Percentiles rank a stretch among this genome's conserved stretches.
Evolutionary conservation across 2,888 invertebrate species (phyloP).

Genomic region (Dorcus parallelipipedus): DNA sequence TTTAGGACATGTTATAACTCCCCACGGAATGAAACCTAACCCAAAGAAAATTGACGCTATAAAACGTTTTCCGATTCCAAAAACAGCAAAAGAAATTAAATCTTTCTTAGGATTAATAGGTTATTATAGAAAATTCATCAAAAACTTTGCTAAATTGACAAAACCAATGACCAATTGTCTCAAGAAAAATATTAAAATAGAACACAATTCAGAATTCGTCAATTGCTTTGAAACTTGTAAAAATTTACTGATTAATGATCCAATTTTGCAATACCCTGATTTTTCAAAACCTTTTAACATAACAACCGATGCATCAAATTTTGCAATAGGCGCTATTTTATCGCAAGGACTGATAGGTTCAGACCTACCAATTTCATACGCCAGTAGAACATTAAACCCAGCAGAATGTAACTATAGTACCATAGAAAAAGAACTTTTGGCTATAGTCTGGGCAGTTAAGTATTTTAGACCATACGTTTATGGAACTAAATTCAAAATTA

Average conservation of each 20-base stretch:
- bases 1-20: slow-evolving; percentile 13
- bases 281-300: slow-evolving; percentile 10
- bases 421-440: slow-evolving; percentile 6
- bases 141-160: slow-evolving; percentile 13
- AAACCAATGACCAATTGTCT: slow-evolving; percentile 11
- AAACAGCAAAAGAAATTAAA: slow-evolving; percentile 13
- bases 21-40: slow-evolving; percentile 13
- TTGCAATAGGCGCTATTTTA: slow-evolving; percentile 8
- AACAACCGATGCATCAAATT: slow-evolving; percentile 16
- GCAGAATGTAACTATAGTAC: slow-evolving; percentile 1
- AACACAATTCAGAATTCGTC: neutral
- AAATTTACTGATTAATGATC: slow-evolving; percentile 10
- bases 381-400: neutral
- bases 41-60: slow-evolving; percentile 6
- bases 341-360: slow-evolving; percentile 6
- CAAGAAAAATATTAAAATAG: slow-evolving; percentile 8
- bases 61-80: slow-evolving; percentile 5
- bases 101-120: slow-evolving; percentile 11
- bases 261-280: slow-evolving; percentile 13
- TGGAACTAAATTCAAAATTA: slow-evolving; percentile 1
- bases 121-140: slow-evolving; percentile 15
- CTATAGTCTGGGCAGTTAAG: slow-evolving; percentile 4
- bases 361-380: slow-evolving; percentile 3
- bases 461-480: slow-evolving; percentile 4
- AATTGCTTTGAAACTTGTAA: slow-evolving; percentile 9